Conservation (phyloP, 2,888 invertebrate species). For the Thysanoteuthis rhombus region DNA sequence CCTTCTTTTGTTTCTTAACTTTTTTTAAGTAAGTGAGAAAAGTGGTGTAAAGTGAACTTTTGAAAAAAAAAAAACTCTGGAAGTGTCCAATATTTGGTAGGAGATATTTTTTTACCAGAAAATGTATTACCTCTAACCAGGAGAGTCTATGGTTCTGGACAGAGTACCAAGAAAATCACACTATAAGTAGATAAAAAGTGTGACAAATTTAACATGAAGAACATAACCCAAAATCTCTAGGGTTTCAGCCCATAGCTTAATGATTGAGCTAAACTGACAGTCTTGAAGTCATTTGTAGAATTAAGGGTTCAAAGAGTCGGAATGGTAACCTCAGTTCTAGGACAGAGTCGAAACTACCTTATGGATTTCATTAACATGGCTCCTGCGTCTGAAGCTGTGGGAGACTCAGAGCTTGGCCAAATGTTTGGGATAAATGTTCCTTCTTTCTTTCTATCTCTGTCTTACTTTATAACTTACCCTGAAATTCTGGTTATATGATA, state of each 20-base stretch:
- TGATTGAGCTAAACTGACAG: neutral
- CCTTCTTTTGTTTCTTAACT: no score
- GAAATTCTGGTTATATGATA: neutral
- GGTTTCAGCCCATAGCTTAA: neutral
- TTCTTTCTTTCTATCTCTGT: neutral
- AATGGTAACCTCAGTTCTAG: neutral
- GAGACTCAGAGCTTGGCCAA: neutral
- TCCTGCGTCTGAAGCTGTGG: neutral
- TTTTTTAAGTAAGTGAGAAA: no score
- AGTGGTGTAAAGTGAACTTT: no score
- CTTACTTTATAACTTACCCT: neutral
- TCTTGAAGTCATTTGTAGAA: neutral
- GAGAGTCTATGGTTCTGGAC: no score
- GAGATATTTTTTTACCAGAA: no score
- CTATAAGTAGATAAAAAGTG: no score
- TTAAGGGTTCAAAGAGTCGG: neutral
- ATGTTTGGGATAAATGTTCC: neutral
- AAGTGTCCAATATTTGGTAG: no score
- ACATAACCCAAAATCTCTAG: neutral
- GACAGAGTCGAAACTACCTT: neutral
- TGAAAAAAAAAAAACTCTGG: no score
- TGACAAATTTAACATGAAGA: no score
- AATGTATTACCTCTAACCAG: no score
- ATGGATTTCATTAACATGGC: neutral
- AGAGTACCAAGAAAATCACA: no score